Conservation (phyloP, 53 echinoderm and acorn worm species). For the Mesocentrotus franciscanus region DNA sequence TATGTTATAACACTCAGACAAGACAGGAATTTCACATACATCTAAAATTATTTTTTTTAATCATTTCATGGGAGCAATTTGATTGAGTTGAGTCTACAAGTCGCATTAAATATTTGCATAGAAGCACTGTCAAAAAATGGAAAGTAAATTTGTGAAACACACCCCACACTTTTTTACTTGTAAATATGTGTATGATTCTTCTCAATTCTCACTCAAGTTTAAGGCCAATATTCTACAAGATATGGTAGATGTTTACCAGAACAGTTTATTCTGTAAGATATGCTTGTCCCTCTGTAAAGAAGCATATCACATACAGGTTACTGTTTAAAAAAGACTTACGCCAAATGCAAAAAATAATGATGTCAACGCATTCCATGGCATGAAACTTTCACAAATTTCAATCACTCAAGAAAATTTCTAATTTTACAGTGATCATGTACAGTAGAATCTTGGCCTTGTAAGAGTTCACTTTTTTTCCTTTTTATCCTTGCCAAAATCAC, state of each 20-base stretch:
- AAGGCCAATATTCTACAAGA: constrained; percentile 9
- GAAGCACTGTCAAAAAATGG: neutral
- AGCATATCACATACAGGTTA: no score
- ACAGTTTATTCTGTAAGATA: neutral
- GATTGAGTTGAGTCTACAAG: neutral
- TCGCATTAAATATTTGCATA: neutral
- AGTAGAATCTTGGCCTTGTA: constrained; percentile 1
- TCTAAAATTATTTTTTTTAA: neutral
- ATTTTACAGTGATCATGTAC: neutral
- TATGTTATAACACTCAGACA: neutral
- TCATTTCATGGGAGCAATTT: neutral
- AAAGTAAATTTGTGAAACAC: neutral
- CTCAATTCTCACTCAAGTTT: neutral
- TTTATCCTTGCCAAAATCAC: constrained; percentile 52
- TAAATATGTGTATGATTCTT: neutral
- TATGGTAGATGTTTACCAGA: neutral
- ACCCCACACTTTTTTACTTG: neutral
- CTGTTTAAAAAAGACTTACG: no score
- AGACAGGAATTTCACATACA: neutral
- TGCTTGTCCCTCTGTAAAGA: neutral
- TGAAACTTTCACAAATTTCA: neutral
- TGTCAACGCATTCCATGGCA: neutral
- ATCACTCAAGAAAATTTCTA: neutral
- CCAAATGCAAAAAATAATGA: neutral
- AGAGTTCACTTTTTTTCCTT: neutral